Percentiles rank a stretch among this genome's conserved stretches.
phyloP scores from a whole-genome alignment of 2,113 vertebrate species.

The Alectura lathami region DNA sequence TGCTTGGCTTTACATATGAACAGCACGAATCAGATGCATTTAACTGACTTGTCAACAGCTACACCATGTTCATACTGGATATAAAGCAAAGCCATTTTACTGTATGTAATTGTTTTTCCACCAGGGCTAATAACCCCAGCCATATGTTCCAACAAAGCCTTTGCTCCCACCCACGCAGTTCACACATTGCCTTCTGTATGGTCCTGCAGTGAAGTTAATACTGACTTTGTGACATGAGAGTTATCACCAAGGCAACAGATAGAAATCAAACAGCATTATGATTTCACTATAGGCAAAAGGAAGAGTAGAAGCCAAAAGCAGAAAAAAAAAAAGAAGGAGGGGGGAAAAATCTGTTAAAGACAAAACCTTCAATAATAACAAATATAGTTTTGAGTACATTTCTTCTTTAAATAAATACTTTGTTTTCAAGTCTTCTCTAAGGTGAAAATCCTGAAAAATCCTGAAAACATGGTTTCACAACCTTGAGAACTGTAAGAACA shows the following conservation, averaged over 20 bases:
- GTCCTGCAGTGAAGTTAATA: constrained; percentile 9
- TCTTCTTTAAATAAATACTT: neutral
- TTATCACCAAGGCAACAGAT: constrained; percentile 58
- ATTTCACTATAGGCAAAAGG: constrained; percentile 17
- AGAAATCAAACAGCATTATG: constrained; percentile 12
- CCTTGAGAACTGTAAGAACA: neutral
- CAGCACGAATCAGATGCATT: neutral
- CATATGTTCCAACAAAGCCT: neutral
- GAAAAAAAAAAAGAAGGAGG: too few species aligned
- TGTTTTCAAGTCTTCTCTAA: neutral
- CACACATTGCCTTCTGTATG: neutral
- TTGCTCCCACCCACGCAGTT: neutral
- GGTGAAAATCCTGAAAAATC: neutral
- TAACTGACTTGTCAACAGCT: neutral
- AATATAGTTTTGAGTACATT: neutral
- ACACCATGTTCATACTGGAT: neutral
- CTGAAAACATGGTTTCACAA: neutral
- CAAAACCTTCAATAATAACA: neutral
- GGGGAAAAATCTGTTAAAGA: neutral
- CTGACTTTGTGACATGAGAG: neutral
- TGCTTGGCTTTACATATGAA: neutral
- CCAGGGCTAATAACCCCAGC: neutral
- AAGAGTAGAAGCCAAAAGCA: neutral
- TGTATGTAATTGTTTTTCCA: neutral
- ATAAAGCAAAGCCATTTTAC: neutral